These are phyloP conservation scores for Wasmannia auropunctata DNA, from an alignment of 1,140 invertebrate genomes.

Conservation along the genomic window DNA sequence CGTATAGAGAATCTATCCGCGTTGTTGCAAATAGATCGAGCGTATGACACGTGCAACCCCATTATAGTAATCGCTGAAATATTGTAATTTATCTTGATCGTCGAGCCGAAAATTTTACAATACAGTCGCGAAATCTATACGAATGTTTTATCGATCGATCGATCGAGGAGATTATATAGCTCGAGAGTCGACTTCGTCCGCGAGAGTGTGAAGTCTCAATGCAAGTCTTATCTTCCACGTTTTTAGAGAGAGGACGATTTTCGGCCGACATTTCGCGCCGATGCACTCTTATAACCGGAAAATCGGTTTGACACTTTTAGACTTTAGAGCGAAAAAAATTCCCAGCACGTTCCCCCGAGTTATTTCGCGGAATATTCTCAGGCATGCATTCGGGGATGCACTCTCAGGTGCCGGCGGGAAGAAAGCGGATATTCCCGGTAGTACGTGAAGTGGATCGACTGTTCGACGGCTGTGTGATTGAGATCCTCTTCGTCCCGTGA, in stretches of 20 bases:
- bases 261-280: neutral
- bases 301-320: neutral
- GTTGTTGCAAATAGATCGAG: conserved; percentile 26
- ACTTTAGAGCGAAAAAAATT: neutral
- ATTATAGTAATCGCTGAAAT: neutral
- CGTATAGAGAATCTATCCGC: neutral
- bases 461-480: conserved; percentile 36
- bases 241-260: neutral
- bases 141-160: too few relatives aligned
- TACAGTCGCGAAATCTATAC: neutral
- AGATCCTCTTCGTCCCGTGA: conserved; percentile 31
- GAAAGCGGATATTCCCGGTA: conserved; percentile 50
- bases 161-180: neutral
- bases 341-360: neutral
- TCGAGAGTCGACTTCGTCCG: neutral
- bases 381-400: conserved; percentile 49
- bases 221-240: neutral
- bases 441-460: conserved; percentile 25
- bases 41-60: neutral
- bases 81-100: neutral
- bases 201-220: neutral
- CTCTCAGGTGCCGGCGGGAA: conserved; percentile 23
- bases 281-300: neutral
- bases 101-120: neutral
- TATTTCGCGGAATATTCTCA: conserved; percentile 30